Conservation (phyloP, 2,888 invertebrate species). For the Chrysotoxum bicinctum region DNA sequence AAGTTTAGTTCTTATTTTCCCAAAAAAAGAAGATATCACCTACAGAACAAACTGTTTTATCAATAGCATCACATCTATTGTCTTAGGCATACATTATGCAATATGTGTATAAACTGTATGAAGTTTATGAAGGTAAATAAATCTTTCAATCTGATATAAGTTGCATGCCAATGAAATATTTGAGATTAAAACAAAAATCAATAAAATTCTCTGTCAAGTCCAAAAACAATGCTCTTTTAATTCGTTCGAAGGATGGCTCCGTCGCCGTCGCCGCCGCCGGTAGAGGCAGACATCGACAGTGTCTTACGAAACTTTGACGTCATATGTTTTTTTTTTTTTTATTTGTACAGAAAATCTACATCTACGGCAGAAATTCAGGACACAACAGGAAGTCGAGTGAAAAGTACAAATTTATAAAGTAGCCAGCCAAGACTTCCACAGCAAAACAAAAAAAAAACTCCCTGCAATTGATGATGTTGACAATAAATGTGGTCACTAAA, state of each 20-base stretch:
- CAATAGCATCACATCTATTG: no score
- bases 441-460: constrained; percentile 13
- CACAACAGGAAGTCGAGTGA: constrained; percentile 11
- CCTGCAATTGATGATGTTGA: constrained; percentile 54
- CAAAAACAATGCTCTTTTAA: neutral
- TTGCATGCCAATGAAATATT: constrained; percentile 1
- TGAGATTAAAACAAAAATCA: neutral
- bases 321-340: neutral
- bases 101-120: no score
- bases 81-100: no score
- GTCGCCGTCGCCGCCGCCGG: neutral
- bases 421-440: constrained; percentile 25
- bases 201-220: neutral
- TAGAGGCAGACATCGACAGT: neutral
- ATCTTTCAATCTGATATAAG: neutral
- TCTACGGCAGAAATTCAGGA: neutral
- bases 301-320: neutral
- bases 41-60: no score
- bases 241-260: neutral
- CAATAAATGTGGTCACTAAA: constrained; percentile 28
- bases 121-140: neutral
- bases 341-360: neutral
- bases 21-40: no score
- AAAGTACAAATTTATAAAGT: neutral
- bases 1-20: no score